These are phyloP conservation scores for Drosophila kikkawai DNA, from an alignment of 1,140 invertebrate genomes.

Conservation along the genomic window DNA sequence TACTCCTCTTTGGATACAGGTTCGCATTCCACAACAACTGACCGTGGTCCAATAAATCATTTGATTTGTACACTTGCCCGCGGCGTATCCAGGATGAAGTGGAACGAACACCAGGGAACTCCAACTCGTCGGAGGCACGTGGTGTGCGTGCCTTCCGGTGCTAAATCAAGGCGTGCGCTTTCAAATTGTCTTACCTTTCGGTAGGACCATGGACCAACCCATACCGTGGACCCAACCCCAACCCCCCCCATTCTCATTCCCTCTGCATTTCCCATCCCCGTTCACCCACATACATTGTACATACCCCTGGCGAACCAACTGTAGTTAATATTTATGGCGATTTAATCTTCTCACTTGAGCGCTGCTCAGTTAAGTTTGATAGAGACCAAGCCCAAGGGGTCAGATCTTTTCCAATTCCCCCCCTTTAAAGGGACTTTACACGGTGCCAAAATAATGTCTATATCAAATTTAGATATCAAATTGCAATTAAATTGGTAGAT, in stretches of 20 bases:
- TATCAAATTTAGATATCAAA: slow-evolving; percentile 11
- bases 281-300: slow-evolving; percentile 4
- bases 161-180: slow-evolving; percentile 81
- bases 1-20: slow-evolving; percentile 26
- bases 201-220: slow-evolving; percentile 14
- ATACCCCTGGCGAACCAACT: slow-evolving; percentile 60
- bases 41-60: slow-evolving; percentile 71
- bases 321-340: slow-evolving; percentile 84
- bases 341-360: slow-evolving; percentile 83
- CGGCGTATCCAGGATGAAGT: slow-evolving; percentile 2
- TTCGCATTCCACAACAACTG: slow-evolving; percentile 48
- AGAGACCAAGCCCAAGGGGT: slow-evolving; percentile 47
- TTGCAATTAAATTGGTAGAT: background rate
- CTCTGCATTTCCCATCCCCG: background rate
- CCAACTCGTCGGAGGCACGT: slow-evolving; percentile 50
- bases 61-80: slow-evolving; percentile 75
- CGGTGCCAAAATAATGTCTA: slow-evolving; percentile 6
- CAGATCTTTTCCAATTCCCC: slow-evolving; percentile 1
- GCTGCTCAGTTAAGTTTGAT: slow-evolving; percentile 82
- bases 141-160: slow-evolving; percentile 80
- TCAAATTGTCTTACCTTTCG: slow-evolving; percentile 78
- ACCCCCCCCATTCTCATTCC: background rate
- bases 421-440: slow-evolving; percentile 2
- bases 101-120: slow-evolving; percentile 1
- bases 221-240: background rate